Evolutionary conservation across 2,888 invertebrate genomes (phyloP), one percentile per base, ranked within the genome.

Genomic region (Acanthococcus lagerstroemiae): DNA sequence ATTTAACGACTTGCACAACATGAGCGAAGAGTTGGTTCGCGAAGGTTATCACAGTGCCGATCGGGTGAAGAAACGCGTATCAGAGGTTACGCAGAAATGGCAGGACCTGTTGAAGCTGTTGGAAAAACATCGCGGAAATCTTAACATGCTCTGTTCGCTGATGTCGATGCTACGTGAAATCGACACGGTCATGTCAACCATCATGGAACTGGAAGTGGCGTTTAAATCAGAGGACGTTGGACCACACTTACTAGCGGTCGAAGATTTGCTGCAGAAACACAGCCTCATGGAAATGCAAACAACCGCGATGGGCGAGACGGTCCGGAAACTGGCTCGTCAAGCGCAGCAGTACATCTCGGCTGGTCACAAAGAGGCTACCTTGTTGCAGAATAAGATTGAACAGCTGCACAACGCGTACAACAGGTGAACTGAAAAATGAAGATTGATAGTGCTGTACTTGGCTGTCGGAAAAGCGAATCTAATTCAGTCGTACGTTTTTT

Each of bases 261-360:
- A 97, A 76, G 95, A 97, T 70, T 79, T 95, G 48, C 78, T 97
- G 65, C 95, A 96, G 72, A 93, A 94, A 69, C 95, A 97, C 77
- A 89, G 89, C 17, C 79, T 99, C 54, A 88, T 91, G 72, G 96
- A 97, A 75, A 78, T 95, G 68, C 92, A 94, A 77, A 87, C 95
- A 0, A 88, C 88, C 22, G 88, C 93, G 0, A 80, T 94, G 67
- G 91, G 92, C 17, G 94, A 95, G 75, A 87, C 87, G 44, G 85
- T 91, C 68, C 81, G 88, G 24, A 82, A 88, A 48, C 82, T 95
- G 56, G 87, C 85, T 69, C 79, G 90, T 37, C 82, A 85, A 71
- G 84, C 81, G 1, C 77, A 79, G 70, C 80, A 81, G 61, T 82
- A 81, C 72, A 81, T 82, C 65, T 77, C 78, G 55, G 80, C 80